phyloP scores from a whole-genome alignment of 2,797 vertebrate genomes.

The Helostoma temminkii region DNA sequence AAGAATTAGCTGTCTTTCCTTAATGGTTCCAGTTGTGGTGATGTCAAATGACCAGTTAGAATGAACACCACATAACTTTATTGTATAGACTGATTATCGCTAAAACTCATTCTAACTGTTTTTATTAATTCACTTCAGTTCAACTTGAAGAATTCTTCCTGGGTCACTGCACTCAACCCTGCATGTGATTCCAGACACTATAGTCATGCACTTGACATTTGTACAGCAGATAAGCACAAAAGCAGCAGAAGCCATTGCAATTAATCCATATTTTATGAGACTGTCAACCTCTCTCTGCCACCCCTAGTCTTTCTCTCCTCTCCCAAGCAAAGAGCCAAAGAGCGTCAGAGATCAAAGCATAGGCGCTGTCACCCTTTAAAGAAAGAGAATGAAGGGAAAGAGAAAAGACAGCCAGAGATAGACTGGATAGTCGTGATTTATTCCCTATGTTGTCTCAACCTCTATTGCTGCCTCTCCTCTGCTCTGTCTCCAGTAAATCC shows the following conservation, averaged over 20 bases:
- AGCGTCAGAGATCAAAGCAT: constrained; percentile 65
- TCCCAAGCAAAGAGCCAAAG: constrained; percentile 40
- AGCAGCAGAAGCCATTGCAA: constrained; percentile 53
- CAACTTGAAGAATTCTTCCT: constrained; percentile 23
- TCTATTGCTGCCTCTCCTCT: constrained; percentile 31
- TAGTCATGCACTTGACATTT: constrained; percentile 37
- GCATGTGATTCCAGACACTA: constrained; percentile 7
- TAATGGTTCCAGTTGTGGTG: too few species aligned
- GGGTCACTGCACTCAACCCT: constrained; percentile 8
- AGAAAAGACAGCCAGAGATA: constrained; percentile 34
- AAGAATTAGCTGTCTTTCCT: too few species aligned
- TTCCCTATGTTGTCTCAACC: constrained; percentile 35
- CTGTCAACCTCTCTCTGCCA: constrained; percentile 46
- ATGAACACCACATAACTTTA: too few species aligned
- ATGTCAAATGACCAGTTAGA: too few species aligned
- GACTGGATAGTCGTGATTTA: constrained; percentile 53
- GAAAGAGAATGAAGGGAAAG: constrained; percentile 29
- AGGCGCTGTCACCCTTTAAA: constrained; percentile 62
- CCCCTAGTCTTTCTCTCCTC: constrained; percentile 40
- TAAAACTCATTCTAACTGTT: too few species aligned
- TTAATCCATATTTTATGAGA: constrained; percentile 65
- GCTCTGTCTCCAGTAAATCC: constrained; percentile 30
- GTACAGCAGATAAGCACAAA: constrained; percentile 39
- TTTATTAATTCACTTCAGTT: too few species aligned
- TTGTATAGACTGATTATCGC: too few species aligned